Base-by-base conservation (phyloP, 1,140 invertebrate genomes). In the Drosophila arawakana region DNA sequence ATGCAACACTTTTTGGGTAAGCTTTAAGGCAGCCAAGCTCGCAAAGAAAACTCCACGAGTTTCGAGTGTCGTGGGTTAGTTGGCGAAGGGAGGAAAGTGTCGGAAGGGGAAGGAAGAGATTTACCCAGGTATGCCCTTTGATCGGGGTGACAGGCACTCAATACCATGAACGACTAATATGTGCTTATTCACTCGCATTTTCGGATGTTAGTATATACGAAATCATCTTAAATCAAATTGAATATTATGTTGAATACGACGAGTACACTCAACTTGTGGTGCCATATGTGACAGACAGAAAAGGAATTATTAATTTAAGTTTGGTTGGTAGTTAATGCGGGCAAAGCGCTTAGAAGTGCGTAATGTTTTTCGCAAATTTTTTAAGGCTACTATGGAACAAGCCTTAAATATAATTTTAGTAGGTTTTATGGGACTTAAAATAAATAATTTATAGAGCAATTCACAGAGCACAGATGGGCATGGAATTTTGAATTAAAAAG, bases 1-100 rank as follows among this genome's bases (percentile, higher is more conserved):
- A 81, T 73, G 79, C 68, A 62, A 73, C 60, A 65, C 34, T 69
- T 80, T 79, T 66, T 30, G 25, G 25, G 49, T 30, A 30, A 30
- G 25, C 25, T 30, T 30, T 30, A 30, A 30, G 25, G 4, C 6
- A 30, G 25, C 25, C 0, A 3, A 5, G 6, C 25, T 30, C 6
- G 4, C 25, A 30, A 30, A 30, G 25, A 6, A 6, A 30, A 30
- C 25, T 30, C 18, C 1, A 21, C 18, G 1, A 21, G 2, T 0
- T 21, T 21, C 25, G 25, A 30, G 25, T 4, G 25, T 30, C 25
- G 6, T 30, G 25, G 2, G 25, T 25, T 4, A 25, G 4, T 2
- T 2, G 25, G 0, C 2, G 7, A 15, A 11, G 11, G 21, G 43
- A 35, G 1, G 25, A 3, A 8, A 30, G 5, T 41, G 43, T 11